Conservation (phyloP, 2,113 vertebrate genomes). For the Pluvialis apricaria region DNA sequence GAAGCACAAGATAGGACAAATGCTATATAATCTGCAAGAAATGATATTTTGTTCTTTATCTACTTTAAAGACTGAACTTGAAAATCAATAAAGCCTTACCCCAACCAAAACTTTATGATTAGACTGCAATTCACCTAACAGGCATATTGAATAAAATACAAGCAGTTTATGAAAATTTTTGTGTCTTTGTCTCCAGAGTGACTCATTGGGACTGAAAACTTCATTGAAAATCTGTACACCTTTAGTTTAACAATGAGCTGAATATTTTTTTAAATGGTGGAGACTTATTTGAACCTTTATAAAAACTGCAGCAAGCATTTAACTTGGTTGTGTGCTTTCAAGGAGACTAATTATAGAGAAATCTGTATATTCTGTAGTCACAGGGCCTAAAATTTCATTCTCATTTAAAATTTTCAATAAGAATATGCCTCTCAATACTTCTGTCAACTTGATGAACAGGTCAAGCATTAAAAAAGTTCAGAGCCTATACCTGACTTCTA, state of each 20-base stretch:
- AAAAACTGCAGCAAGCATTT: not conserved
- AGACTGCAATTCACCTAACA: not conserved
- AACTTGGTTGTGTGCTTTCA: not conserved
- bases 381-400: not conserved
- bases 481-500: not conserved
- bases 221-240: not conserved
- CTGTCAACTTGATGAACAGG: not conserved
- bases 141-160: not conserved
- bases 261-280: not conserved
- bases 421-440: not conserved
- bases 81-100: not conserved
- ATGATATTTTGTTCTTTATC: not conserved
- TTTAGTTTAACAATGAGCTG: not conserved
- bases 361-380: not conserved
- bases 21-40: not conserved
- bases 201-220: not conserved
- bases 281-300: not conserved
- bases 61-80: not conserved
- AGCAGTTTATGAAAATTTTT: not conserved
- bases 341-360: not conserved
- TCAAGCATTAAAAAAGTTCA: not conserved
- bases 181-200: not conserved
- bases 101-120: not conserved
- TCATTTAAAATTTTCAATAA: not conserved
- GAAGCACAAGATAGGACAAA: not conserved